These are phyloP conservation scores for Clamator glandarius DNA, from an alignment of 2,797 vertebrate species.

Conservation along the genomic window DNA sequence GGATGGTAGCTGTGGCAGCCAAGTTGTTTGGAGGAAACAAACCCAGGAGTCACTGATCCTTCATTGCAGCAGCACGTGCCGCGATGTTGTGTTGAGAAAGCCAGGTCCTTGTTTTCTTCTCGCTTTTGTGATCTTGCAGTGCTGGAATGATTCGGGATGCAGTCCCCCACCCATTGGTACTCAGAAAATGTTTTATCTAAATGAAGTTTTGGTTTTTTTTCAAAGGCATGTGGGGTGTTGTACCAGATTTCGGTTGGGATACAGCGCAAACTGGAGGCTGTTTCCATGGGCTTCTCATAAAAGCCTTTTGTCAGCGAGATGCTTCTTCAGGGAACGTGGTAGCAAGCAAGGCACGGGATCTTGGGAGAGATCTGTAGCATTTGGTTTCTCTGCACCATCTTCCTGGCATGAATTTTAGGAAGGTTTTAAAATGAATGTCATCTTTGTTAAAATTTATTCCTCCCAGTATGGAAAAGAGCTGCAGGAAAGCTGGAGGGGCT, in stretches of 20 bases:
- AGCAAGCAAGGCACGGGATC: fast-evolving
- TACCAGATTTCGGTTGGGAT: background rate
- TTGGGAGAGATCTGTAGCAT: background rate
- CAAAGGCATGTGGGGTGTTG: background rate
- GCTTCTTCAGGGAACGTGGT: background rate
- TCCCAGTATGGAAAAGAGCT: too few species aligned
- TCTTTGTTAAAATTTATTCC: background rate
- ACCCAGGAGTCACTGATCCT: background rate
- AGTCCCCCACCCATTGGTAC: fast-evolving
- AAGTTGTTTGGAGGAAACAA: background rate
- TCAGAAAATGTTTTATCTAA: background rate
- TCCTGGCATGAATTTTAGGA: background rate
- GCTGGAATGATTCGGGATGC: background rate
- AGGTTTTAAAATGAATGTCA: background rate
- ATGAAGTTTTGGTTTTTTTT: background rate
- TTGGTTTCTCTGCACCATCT: background rate
- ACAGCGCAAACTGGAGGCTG: background rate
- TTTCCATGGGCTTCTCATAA: background rate
- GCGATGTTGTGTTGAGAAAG: background rate
- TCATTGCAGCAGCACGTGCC: background rate
- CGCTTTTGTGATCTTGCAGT: background rate
- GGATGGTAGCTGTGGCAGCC: background rate
- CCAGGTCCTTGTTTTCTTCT: background rate
- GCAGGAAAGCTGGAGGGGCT: too few species aligned
- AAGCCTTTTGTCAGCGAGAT: fast-evolving